These are phyloP conservation scores for Calvadosia cruxmelitensis DNA, from an alignment of 30 jellyfish, hydroid and myxozoan species.

Conservation along the genomic window DNA sequence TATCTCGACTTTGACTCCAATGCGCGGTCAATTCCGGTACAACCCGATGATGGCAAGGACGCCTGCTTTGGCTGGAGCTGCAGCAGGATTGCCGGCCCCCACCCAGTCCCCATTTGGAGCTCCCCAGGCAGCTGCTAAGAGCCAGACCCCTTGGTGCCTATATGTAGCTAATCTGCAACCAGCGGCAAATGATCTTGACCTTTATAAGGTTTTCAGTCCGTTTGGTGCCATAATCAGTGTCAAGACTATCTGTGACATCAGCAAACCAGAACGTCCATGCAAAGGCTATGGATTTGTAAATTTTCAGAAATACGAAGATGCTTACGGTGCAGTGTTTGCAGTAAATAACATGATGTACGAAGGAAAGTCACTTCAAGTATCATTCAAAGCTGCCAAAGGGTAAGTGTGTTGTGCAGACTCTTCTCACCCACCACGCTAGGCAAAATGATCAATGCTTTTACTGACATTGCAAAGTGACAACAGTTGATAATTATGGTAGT, in stretches of 20 bases:
- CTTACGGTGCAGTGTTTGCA: constrained; percentile 69
- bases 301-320: constrained; percentile 73
- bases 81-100: constrained; percentile 38
- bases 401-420: too few relatives aligned
- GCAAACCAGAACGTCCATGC: constrained; percentile 86
- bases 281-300: constrained; percentile 96
- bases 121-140: constrained; percentile 22
- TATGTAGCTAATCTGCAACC: constrained; percentile 92
- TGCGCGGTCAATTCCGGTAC: background rate
- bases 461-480: too few relatives aligned
- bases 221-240: constrained; percentile 97
- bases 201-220: constrained; percentile 92
- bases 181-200: constrained; percentile 60
- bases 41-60: background rate
- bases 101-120: constrained; percentile 53
- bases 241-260: constrained; percentile 68
- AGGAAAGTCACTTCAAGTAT: constrained; percentile 84
- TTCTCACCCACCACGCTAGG: too few relatives aligned
- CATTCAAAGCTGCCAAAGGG: constrained; percentile 39
- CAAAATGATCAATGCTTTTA: too few relatives aligned
- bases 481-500: too few relatives aligned
- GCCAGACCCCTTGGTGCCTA: constrained; percentile 69
- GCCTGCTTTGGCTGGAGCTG: constrained; percentile 16
- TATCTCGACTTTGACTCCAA: background rate
- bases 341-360: constrained; percentile 59